Conservation (phyloP, 2,888 invertebrate genomes). For the Trachelus iudaicus region DNA sequence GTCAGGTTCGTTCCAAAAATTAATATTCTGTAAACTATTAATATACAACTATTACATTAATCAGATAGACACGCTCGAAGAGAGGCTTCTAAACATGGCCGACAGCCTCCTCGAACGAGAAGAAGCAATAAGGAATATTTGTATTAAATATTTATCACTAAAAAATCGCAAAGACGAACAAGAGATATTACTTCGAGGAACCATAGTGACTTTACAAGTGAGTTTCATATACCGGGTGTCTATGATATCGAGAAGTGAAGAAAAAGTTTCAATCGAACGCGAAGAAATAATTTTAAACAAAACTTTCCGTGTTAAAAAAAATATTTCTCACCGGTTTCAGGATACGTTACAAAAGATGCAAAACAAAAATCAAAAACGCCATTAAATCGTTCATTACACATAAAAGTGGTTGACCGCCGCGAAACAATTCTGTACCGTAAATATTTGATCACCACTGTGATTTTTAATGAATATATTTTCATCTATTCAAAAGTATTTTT, state of each 20-base stretch:
- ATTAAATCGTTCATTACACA: neutral
- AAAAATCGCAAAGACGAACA: slow-evolving; percentile 43
- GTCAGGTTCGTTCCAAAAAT: slow-evolving; percentile 28
- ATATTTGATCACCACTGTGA: too few species aligned
- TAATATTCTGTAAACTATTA: neutral
- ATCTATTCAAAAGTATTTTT: too few species aligned
- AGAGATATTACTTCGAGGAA: slow-evolving; percentile 32
- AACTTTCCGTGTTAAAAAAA: too few species aligned
- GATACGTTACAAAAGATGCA: slow-evolving; percentile 32
- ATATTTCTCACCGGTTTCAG: slow-evolving; percentile 13
- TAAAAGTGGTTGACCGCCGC: too few species aligned
- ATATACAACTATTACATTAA: slow-evolving; percentile 5
- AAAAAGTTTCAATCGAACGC: too few species aligned
- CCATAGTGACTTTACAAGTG: slow-evolving; percentile 39
- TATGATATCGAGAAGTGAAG: too few species aligned
- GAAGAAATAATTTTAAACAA: too few species aligned
- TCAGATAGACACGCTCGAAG: slow-evolving; percentile 40
- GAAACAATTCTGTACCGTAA: too few species aligned
- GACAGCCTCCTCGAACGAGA: slow-evolving; percentile 37
- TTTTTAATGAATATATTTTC: too few species aligned
- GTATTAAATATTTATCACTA: slow-evolving; percentile 38
- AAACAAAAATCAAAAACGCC: slow-evolving; percentile 21
- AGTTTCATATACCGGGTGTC: neutral
- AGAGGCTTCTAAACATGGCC: slow-evolving; percentile 36
- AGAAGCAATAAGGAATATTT: slow-evolving; percentile 34